Evolutionary conservation across 2,797 vertebrate species (phyloP), one percentile per base, ranked within the genome.

Genomic region (Tokudaia muenninki): DNA sequence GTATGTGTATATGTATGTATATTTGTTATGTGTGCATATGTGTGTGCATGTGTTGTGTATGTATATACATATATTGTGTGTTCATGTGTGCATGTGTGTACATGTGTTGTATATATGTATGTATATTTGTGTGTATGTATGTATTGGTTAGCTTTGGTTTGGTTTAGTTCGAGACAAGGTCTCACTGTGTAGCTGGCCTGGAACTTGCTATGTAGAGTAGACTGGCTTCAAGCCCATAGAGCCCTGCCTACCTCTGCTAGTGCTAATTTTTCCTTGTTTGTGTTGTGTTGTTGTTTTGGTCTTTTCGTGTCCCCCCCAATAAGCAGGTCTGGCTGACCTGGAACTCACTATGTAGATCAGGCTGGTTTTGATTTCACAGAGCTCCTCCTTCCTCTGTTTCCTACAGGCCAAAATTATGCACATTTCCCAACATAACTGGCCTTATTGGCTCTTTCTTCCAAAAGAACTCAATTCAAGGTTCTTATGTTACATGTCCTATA

Each of bases 391-490:
- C 41, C 82, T 31, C 59, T 67, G 61, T 65, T 47, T 86, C 41
- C 44, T 44, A 67, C 29, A 12, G 47, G 61, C 29, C 13, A 17
- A 41, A 44, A 22, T 86, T 86, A 50, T 34, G 29, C 41, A 86
- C 26, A 65, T 86, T 47, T 59, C 47, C 3, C 44, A 67, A 31
- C 82, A 86, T 34, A 34, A 31, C 82, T 4, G 29, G 31, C 29
- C 82, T 70, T 16, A 19, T 10, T 52, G 47, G 11, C 3, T 87
- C 13, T 67, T 50, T 52, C 19, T 26, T 22, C 21, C 41, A 13
- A 84, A 80, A 95, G 72, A 81, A 63, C 44, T 89, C 47, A 88
- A 65, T 91, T 70, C 87, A 91, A 84, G 4, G 31, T 77, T 92
- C 52, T 79, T 13, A 87, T 2, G 7, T 67, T 79, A n/a, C 47